These are phyloP conservation scores for Carlito syrichta DNA, from an alignment of 2,113 vertebrate genomes.

Conservation along the genomic window DNA sequence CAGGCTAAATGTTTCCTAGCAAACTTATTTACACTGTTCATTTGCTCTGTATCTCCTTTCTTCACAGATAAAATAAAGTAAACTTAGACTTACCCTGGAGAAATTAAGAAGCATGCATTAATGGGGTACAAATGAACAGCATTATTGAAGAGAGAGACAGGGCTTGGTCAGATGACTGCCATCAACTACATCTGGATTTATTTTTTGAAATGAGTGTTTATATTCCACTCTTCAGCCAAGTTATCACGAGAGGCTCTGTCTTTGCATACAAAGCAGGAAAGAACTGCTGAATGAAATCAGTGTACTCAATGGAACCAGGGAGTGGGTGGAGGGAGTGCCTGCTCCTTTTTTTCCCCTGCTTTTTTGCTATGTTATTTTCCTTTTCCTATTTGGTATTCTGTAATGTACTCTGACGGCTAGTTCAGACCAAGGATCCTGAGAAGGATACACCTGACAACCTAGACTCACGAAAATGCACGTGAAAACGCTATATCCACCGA, in stretches of 20 bases:
- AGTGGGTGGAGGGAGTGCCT: not conserved
- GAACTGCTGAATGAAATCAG: constrained; percentile 54
- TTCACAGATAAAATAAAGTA: constrained; percentile 43
- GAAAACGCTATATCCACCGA: not conserved
- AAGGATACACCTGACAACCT: constrained; percentile 60
- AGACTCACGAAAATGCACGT: not conserved
- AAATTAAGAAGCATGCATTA: constrained; percentile 44
- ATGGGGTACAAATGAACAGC: not conserved
- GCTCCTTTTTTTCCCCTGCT: not conserved
- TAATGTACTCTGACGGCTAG: constrained; percentile 55
- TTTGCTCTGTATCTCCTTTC: not conserved
- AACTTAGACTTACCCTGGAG: constrained; percentile 24
- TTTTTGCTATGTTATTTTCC: not conserved
- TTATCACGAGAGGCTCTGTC: constrained; percentile 44
- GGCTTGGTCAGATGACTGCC: constrained; percentile 21
- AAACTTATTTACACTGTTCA: constrained; percentile 16
- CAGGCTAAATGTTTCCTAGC: not conserved
- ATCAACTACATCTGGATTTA: constrained; percentile 57
- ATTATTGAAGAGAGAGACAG: not conserved
- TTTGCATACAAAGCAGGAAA: constrained; percentile 60
- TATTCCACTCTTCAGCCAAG: not conserved
- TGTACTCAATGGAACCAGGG: constrained; percentile 41
- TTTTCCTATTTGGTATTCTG: constrained; percentile 59
- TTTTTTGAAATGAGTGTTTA: constrained; percentile 64
- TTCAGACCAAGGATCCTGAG: constrained; percentile 5